Evolutionary conservation across 92 coral and sea anemone species (phyloP), one percentile per base, ranked within the genome.

Genomic region (Paragorgia papillata): DNA sequence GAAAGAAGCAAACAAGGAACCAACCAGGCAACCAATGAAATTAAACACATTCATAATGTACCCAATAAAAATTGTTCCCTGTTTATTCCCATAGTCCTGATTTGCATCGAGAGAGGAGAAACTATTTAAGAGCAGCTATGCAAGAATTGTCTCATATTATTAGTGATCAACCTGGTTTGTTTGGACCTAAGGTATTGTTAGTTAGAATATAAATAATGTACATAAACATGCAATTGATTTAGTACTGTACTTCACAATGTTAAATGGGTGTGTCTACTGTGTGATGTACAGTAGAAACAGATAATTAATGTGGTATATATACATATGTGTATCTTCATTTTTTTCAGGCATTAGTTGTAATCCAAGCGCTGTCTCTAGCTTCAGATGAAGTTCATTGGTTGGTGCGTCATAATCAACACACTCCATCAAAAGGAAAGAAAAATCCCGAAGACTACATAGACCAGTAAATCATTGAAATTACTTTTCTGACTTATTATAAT

Each of bases 111-210:
- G 99, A 95, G 66, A 82, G 96, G 74, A 85, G 99, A 17, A 95
- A 89, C 62, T 95, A 95, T 62, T 79, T 95, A 15, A 80, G 96
- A 56, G 77, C 93, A 33, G 94, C 99, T 20, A 29, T 95, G 62
- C 79, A 77, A 27, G 99, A 95, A 79, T 80, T 95, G 84, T 79
- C 97, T 0, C 67, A 91, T 37, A 91, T 95, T 75, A 91, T 95
- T 29, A 60, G 90, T 62, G 99, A 95, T 78, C 99, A 95, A 67
- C 99, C 99, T 57, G 97, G 99, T 26, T 90, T 95, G 9, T 82
- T 95, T 41, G 99, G 97, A n/a, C 99, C 98, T 24, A 95, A 95
- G 97, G 98, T 93, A 65, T 46, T 46, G n/a, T 2, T 46, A 46
- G 15, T 7, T 7, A 7, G 2, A 15, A 6, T 46, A 46, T 7